phyloP scores from a whole-genome alignment of 2,888 invertebrate species.

The Apodemia duryi region DNA sequence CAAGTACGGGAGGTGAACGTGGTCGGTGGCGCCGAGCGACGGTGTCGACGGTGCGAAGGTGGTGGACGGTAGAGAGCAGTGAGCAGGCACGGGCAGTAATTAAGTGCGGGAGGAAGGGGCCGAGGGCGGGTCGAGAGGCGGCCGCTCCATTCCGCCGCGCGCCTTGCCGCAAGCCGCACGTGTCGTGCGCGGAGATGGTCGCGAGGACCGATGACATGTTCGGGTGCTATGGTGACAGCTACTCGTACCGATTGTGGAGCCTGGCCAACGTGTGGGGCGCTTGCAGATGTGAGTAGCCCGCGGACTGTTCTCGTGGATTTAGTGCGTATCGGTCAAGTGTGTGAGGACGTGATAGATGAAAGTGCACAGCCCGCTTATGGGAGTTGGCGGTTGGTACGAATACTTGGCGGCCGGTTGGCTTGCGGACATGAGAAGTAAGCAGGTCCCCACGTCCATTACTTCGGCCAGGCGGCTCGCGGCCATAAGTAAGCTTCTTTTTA shows the following conservation, averaged over 20 bases:
- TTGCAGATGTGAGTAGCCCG: conserved; percentile 84
- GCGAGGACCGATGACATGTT: conserved; percentile 89
- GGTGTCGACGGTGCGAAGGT: conserved; percentile 38
- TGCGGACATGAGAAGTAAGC: conserved; percentile 77
- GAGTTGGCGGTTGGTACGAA: conserved; percentile 75
- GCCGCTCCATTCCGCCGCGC: conserved; percentile 72
- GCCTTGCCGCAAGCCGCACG: conserved; percentile 63
- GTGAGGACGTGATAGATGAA: conserved; percentile 67
- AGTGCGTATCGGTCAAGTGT: conserved; percentile 51
- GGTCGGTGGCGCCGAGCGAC: conserved; percentile 27
- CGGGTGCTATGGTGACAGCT: conserved; percentile 86
- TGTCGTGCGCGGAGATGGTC: conserved; percentile 85
- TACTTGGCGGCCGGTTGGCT: conserved; percentile 74
- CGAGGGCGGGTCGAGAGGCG: conserved; percentile 49
- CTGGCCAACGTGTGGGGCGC: conserved; percentile 87
- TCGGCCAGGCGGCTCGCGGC: conserved; percentile 77
- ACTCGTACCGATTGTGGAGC: conserved; percentile 88
- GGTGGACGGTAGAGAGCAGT: conserved; percentile 42
- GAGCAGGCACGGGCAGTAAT: conserved; percentile 45
- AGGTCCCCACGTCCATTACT: conserved; percentile 74
- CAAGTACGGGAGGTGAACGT: conserved; percentile 16
- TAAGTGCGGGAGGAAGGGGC: conserved; percentile 52
- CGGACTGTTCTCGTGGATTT: conserved; percentile 41
- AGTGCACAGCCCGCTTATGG: conserved; percentile 75
- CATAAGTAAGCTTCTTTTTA: conserved; percentile 77